These are phyloP conservation scores for Anaspis maculata DNA, from an alignment of 2,888 invertebrate genomes.

Conservation along the genomic window DNA sequence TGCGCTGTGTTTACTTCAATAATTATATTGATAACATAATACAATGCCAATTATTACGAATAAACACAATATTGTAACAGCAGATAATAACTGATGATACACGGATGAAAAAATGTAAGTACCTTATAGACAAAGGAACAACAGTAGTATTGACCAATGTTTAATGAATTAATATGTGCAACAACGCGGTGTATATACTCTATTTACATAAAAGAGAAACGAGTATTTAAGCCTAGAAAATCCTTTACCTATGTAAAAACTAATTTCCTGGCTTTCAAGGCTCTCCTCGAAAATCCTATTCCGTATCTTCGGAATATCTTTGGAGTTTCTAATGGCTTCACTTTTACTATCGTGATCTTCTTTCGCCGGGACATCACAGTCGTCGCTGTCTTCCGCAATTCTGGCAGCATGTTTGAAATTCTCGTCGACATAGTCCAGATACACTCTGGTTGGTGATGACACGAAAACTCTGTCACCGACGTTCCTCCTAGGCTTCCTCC, in stretches of 20 bases:
- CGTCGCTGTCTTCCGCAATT: slow-evolving; percentile 1
- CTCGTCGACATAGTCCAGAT: slow-evolving; percentile 36
- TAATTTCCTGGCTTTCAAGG: slow-evolving; percentile 37
- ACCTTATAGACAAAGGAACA: no score
- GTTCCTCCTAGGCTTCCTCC: slow-evolving; percentile 48
- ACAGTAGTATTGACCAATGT: no score
- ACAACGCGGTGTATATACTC: no score
- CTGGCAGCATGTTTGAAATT: slow-evolving; percentile 14
- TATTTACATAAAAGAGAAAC: no score
- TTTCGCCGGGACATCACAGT: slow-evolving; percentile 14
- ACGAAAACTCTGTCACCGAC: slow-evolving; percentile 54
- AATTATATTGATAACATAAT: no score
- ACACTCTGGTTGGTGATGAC: slow-evolving; percentile 50
- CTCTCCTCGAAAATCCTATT: slow-evolving; percentile 34
- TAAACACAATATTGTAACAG: no score
- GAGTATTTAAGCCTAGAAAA: no score
- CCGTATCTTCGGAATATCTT: slow-evolving; percentile 30
- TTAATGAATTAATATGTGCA: no score
- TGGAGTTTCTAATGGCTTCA: slow-evolving; percentile 22
- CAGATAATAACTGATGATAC: no score
- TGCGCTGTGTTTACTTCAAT: no score
- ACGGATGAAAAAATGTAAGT: no score
- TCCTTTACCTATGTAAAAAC: slow-evolving; percentile 38
- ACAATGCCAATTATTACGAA: no score
- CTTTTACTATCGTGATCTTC: slow-evolving; percentile 15